Conservation (phyloP, 2,113 vertebrate genomes). For the Takifugu flavidus region DNA sequence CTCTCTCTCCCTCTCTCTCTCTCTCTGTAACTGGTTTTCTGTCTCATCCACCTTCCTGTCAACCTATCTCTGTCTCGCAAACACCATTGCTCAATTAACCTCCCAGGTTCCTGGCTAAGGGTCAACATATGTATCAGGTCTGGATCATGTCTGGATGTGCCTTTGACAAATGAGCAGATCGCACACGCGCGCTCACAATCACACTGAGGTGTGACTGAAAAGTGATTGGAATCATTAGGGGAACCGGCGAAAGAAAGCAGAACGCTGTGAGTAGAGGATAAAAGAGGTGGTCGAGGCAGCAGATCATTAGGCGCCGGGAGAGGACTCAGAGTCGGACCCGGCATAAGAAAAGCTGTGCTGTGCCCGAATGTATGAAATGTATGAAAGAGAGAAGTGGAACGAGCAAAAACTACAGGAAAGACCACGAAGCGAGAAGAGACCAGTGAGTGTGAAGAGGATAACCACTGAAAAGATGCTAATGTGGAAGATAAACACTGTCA, state of each 20-base stretch:
- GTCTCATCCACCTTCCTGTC: slow-evolving; percentile 9
- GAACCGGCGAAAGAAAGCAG: slow-evolving; percentile 30
- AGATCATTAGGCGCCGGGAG: slow-evolving; percentile 13
- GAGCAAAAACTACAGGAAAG: slow-evolving; percentile 16
- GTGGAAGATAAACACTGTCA: not conserved
- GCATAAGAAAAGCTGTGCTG: not conserved
- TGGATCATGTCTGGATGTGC: slow-evolving; percentile 47
- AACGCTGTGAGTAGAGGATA: slow-evolving; percentile 6
- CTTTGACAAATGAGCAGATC: slow-evolving; percentile 44
- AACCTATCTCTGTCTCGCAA: slow-evolving; percentile 20
- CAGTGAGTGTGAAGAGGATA: slow-evolving; percentile 9
- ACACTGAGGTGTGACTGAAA: slow-evolving; percentile 51
- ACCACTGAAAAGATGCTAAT: slow-evolving; percentile 3
- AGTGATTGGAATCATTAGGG: slow-evolving; percentile 65
- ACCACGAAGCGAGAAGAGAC: slow-evolving; percentile 5
- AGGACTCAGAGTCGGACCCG: slow-evolving; percentile 15
- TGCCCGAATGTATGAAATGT: not conserved
- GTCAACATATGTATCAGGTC: slow-evolving; percentile 64
- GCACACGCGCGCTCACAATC: slow-evolving; percentile 7
- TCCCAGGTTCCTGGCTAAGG: slow-evolving; percentile 37
- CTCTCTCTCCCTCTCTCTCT: not conserved
- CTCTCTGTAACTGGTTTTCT: slow-evolving; percentile 7
- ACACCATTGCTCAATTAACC: slow-evolving; percentile 66
- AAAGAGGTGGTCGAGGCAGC: slow-evolving; percentile 12
- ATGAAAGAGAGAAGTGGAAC: not conserved